These are phyloP conservation scores for Troilus luridus DNA, from an alignment of 2,888 invertebrate species.

Conservation along the genomic window DNA sequence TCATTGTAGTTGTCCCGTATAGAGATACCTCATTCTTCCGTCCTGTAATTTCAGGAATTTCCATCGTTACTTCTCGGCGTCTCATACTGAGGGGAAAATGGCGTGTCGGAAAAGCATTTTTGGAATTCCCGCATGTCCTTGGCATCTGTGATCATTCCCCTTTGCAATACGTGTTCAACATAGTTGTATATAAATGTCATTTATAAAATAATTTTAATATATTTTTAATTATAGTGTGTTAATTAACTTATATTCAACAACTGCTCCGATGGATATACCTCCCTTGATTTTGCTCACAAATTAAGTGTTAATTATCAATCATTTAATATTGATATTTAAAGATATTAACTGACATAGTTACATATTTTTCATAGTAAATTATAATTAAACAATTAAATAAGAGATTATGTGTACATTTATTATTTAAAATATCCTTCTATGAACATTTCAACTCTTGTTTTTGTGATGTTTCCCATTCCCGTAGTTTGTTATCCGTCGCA, in stretches of 20 bases:
- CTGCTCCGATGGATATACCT: too few relatives aligned
- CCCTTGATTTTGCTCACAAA: too few relatives aligned
- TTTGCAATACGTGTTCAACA: neutral
- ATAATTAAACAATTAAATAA: neutral
- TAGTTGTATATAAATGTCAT: neutral
- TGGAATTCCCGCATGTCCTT: neutral
- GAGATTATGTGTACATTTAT: neutral
- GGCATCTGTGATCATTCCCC: neutral
- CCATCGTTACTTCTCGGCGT: neutral
- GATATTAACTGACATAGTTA: too few relatives aligned
- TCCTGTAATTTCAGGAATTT: constrained; percentile 29
- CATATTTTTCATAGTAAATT: too few relatives aligned
- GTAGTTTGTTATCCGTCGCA: neutral
- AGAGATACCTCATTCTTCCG: neutral
- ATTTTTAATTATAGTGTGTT: too few relatives aligned
- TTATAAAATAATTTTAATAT: too few relatives aligned
- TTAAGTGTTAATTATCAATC: too few relatives aligned
- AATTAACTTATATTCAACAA: too few relatives aligned
- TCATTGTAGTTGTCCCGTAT: neutral
- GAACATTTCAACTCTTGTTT: neutral
- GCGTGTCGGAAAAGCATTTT: constrained; percentile 1
- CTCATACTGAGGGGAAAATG: neutral
- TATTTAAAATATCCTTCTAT: neutral
- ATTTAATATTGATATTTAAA: too few relatives aligned
- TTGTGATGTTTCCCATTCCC: neutral